phyloP scores from a whole-genome alignment of 2,113 vertebrate species.

The rat (Rattus norvegicus) region GRCr8 NC_086025.1:476001-476500 shows the following conservation, averaged over 20 bases:
- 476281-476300: constrained; percentile 85
- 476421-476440: constrained; percentile 79
- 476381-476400: constrained; percentile 77
- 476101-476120: constrained; percentile 78
- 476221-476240: too few species aligned
- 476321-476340: constrained; percentile 82
- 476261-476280: constrained; percentile 82
- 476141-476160: constrained; percentile 78
- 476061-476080: constrained; percentile 85
- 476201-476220: constrained; percentile 72
- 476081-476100: constrained; percentile 89
- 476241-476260: constrained; percentile 86
- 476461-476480: constrained; percentile 75
- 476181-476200: constrained; percentile 72
- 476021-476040: constrained; percentile 72
- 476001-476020: constrained; percentile 55
- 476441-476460: constrained; percentile 82
- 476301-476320: constrained; percentile 83
- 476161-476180: constrained; percentile 67
- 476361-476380: background rate
- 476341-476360: constrained; percentile 69
- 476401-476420: constrained; percentile 77
- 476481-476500: constrained; percentile 71
- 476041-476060: constrained; percentile 79
- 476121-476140: constrained; percentile 49